phyloP scores from a whole-genome alignment of 2,113 vertebrate genomes.

The Protomyctophum bolini region DNA sequence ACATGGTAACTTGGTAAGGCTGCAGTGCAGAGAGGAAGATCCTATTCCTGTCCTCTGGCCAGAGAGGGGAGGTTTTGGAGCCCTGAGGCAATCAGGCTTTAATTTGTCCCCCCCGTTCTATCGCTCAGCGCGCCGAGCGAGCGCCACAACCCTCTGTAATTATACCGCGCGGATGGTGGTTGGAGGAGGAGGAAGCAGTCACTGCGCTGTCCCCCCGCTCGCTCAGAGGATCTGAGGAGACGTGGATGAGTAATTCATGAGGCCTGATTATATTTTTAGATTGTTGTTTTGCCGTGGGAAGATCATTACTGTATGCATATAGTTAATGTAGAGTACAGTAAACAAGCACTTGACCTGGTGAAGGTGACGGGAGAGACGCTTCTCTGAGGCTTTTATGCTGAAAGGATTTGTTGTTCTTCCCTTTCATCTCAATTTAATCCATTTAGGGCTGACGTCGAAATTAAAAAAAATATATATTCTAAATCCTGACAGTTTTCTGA shows the following conservation, averaged over 20 bases:
- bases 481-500: too few species aligned
- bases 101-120: slow-evolving; percentile 39
- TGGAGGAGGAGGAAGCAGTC: slow-evolving; percentile 6
- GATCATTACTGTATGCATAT: not conserved
- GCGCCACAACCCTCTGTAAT: slow-evolving; percentile 54
- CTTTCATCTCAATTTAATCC: slow-evolving; percentile 20
- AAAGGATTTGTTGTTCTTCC: slow-evolving; percentile 42
- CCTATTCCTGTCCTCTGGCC: not conserved
- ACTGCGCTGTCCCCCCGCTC: slow-evolving; percentile 1
- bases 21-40: too few species aligned
- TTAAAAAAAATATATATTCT: too few species aligned
- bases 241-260: slow-evolving; percentile 64
- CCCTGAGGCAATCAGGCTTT: slow-evolving; percentile 23
- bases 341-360: slow-evolving; percentile 55
- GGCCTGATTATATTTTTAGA: slow-evolving; percentile 65
- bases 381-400: slow-evolving; percentile 5
- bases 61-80: slow-evolving; percentile 17
- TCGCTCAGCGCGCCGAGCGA: slow-evolving; percentile 44
- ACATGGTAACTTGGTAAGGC: too few species aligned
- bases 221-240: slow-evolving; percentile 53
- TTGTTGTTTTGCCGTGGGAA: slow-evolving; percentile 55
- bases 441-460: too few species aligned
- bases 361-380: slow-evolving; percentile 38
- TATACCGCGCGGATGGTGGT: slow-evolving; percentile 47
- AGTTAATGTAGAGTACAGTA: slow-evolving; percentile 29